A percentile compares a stretch with the other conserved stretches of the same genome.
These are phyloP conservation scores for Gila robusta DNA, from an alignment of 2,797 vertebrate genomes.

Conservation along the genomic window DNA sequence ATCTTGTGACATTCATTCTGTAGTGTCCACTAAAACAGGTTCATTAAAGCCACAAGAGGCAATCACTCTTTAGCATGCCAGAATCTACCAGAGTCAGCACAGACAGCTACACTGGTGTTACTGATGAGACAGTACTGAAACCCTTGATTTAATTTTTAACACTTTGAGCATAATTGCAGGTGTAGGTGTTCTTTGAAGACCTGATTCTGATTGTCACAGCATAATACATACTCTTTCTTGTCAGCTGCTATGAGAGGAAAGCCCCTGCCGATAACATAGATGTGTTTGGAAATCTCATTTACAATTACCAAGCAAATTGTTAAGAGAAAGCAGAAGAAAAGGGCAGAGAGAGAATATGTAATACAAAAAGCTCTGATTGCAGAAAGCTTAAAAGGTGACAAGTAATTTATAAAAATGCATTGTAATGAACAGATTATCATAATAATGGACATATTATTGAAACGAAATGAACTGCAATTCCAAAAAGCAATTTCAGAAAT, in stretches of 20 bases:
- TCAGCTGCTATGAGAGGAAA: constrained; percentile 10
- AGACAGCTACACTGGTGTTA: neutral
- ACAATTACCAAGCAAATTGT: constrained; percentile 18
- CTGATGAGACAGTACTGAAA: neutral
- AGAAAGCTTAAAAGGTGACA: constrained; percentile 7
- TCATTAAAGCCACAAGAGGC: neutral
- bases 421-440: constrained; percentile 41
- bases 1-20: neutral
- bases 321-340: constrained; percentile 13
- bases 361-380: constrained; percentile 20
- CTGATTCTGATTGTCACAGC: neutral
- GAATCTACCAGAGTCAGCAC: neutral
- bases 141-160: neutral
- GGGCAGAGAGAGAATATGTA: constrained; percentile 12
- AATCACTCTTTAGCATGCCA: neutral
- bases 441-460: constrained; percentile 24
- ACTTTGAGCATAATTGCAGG: constrained; percentile 29
- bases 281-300: constrained; percentile 20
- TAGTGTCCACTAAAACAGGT: neutral
- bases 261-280: neutral
- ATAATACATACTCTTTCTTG: neutral
- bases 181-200: constrained; percentile 16
- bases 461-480: neutral
- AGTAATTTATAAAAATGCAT: neutral
- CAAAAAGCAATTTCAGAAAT: constrained; percentile 11